phyloP scores from a whole-genome alignment of 2,113 vertebrate species.

The Ellobius talpinus region DNA sequence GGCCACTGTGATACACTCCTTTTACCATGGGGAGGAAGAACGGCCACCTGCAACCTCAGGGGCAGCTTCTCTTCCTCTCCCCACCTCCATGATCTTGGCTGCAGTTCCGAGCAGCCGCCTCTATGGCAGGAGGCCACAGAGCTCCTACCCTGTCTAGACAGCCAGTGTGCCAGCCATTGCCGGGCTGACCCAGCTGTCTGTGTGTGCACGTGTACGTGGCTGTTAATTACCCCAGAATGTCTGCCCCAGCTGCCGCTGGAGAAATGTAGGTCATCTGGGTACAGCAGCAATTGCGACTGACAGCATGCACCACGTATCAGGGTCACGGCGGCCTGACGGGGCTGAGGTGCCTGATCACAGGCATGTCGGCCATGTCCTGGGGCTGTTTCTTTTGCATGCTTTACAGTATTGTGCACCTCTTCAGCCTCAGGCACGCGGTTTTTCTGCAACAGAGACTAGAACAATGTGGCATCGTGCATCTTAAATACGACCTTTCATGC shows the following conservation, averaged over 20 bases:
- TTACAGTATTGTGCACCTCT: background rate
- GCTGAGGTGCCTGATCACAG: background rate
- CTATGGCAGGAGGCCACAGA: slow-evolving; percentile 84
- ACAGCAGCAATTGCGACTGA: slow-evolving; percentile 66
- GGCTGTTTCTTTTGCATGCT: background rate
- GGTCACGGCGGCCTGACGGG: slow-evolving; percentile 37
- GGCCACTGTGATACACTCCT: background rate
- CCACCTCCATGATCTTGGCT: background rate
- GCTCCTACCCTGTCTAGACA: slow-evolving; percentile 88
- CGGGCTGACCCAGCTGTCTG: slow-evolving; percentile 76
- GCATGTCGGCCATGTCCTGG: background rate
- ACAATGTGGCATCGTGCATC: background rate
- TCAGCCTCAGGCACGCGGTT: background rate
- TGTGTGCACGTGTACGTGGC: slow-evolving; percentile 67
- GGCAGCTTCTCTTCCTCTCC: background rate
- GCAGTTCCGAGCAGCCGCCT: background rate
- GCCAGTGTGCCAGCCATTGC: slow-evolving; percentile 69
- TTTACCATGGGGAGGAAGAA: background rate
- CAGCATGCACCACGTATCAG: background rate
- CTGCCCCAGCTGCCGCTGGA: slow-evolving; percentile 79
- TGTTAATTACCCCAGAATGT: slow-evolving; percentile 87
- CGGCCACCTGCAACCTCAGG: background rate
- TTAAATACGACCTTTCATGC: background rate
- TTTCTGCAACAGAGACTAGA: background rate
- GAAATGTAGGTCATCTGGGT: slow-evolving; percentile 89